Evolutionary conservation across 2,113 vertebrate species (phyloP).

Genomic region (Buteo buteo): DNA sequence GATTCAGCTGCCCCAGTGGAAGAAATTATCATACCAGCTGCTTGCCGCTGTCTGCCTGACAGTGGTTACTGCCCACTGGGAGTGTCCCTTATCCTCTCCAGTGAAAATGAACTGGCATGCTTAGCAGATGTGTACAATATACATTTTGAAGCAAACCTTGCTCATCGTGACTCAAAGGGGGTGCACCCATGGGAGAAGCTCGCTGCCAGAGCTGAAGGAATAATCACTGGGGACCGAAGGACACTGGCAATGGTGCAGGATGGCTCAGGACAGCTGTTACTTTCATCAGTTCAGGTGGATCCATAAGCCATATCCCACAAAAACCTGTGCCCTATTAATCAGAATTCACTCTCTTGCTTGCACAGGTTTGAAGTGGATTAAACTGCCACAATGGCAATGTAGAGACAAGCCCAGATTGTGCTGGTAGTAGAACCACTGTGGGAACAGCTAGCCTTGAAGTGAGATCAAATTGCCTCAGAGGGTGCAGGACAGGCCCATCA

Average conservation of each 20-base stretch:
- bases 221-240: neutral
- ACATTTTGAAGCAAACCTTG: neutral
- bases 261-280: neutral
- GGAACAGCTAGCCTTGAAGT: neutral
- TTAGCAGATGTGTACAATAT: neutral
- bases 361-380: neutral
- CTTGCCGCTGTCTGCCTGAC: neutral
- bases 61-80: neutral
- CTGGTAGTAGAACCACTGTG: neutral
- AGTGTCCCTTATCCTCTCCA: neutral
- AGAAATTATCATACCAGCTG: slow-evolving; percentile 18
- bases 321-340: neutral
- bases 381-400: neutral
- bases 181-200: neutral
- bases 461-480: neutral
- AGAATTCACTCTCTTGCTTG: neutral
- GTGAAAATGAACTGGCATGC: neutral
- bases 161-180: neutral
- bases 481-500: neutral
- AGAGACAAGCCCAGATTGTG: neutral
- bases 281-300: neutral
- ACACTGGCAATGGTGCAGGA: neutral
- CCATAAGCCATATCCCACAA: neutral
- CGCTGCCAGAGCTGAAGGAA: neutral
- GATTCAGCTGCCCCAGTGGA: slow-evolving; percentile 8